Evolutionary conservation across 1,140 invertebrate genomes (phyloP).

Genomic region (Zaprionus davidi): DNA sequence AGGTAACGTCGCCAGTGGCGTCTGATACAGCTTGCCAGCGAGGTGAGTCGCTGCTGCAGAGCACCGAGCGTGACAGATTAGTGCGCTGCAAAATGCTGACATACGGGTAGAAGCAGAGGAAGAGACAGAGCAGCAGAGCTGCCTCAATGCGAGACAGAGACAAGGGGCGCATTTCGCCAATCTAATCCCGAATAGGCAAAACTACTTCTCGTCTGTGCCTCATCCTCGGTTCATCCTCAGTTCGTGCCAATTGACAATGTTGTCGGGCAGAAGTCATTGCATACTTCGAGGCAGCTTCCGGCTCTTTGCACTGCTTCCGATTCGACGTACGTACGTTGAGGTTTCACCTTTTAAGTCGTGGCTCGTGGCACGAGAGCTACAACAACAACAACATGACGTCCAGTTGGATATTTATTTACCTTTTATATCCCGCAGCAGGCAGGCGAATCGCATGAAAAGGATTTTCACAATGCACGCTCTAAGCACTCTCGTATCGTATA

Average conservation of each 20-base stretch:
- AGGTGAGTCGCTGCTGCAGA: conserved; percentile 21
- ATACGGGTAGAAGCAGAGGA: conserved; percentile 51
- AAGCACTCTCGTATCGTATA: not conserved
- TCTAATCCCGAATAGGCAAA: conserved; percentile 44
- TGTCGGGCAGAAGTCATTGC: conserved; percentile 57
- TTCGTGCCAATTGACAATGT: conserved; percentile 41
- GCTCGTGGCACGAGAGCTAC: conserved; percentile 27
- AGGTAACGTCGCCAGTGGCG: conserved; percentile 44
- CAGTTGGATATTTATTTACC: conserved; percentile 45
- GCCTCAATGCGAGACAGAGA: conserved; percentile 57
- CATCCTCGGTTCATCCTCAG: conserved; percentile 2
- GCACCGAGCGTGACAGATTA: conserved; percentile 76
- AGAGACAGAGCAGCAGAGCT: conserved; percentile 26
- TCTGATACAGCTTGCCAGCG: conserved; percentile 14
- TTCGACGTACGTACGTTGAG: conserved; percentile 5
- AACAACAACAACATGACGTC: conserved; percentile 35
- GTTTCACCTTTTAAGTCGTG: conserved; percentile 44
- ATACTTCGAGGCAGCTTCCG: conserved; percentile 77
- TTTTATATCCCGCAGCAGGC: conserved; percentile 40
- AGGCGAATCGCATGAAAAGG: conserved; percentile 13
- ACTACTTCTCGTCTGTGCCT: conserved; percentile 15
- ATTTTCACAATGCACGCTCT: conserved; percentile 1
- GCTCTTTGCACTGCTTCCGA: conserved; percentile 68
- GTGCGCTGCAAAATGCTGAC: conserved; percentile 70
- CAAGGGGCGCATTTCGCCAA: conserved; percentile 47